Conservation (phyloP, 2,888 invertebrate genomes). For the Imbricaverruca yamaguchii region DNA sequence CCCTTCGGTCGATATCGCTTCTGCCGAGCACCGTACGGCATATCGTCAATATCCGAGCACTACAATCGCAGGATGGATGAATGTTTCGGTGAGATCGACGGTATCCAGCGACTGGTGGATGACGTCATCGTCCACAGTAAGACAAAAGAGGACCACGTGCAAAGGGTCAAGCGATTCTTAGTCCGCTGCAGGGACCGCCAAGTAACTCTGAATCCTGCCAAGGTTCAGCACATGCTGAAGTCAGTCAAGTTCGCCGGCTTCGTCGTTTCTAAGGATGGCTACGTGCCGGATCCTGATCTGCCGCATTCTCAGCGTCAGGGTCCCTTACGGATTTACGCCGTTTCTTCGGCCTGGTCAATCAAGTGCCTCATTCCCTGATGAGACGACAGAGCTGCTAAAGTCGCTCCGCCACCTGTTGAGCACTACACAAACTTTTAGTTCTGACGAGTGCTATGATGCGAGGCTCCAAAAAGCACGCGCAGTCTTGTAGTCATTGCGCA, state of each 20-base stretch:
- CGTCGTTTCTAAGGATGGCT: not conserved
- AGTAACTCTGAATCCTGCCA: not conserved
- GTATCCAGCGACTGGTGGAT: slow-evolving; percentile 16
- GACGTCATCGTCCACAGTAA: not conserved
- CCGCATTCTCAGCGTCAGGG: not conserved
- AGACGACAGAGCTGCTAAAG: not conserved
- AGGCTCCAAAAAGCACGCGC: not conserved
- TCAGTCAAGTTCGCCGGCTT: not conserved
- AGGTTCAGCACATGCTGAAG: not conserved
- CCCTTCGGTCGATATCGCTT: slow-evolving; percentile 28
- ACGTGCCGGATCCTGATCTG: not conserved
- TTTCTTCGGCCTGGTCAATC: slow-evolving; percentile 1
- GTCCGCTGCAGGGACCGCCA: not conserved
- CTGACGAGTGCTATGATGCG: not conserved
- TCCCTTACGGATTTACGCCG: not conserved
- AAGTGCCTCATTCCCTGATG: not conserved
- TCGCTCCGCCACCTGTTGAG: not conserved
- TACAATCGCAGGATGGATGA: slow-evolving; percentile 16
- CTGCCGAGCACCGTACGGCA: too few species aligned
- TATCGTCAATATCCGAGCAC: not conserved
- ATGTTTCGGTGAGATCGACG: slow-evolving; percentile 1
- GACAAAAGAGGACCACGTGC: not conserved
- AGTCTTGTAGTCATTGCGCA: not conserved
- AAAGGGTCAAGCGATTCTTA: not conserved
- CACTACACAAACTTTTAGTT: not conserved